Evolutionary conservation across 2,797 vertebrate genomes (phyloP), one percentile per base, ranked within the genome.

Genomic region (Rhabdomys pumilio): DNA sequence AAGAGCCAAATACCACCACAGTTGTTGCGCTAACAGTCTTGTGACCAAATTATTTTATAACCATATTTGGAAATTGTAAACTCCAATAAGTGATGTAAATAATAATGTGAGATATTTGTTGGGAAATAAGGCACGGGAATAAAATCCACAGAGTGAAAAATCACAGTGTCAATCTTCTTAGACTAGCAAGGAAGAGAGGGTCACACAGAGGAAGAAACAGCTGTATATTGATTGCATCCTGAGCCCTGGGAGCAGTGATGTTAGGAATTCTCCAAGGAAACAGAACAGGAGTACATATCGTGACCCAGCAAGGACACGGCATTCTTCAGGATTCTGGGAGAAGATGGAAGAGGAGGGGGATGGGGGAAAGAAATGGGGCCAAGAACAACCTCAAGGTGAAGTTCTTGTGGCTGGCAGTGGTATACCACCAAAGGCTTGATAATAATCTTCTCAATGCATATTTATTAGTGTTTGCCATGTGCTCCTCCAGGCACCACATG

Each of bases 11-110:
- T 9, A 22, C 12, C 26, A 72, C 61, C 72, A 41, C 34, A n/a
- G 63, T 50, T 13, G 0, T 26, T 34, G 1, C 11, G 13, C 12
- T 65, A 24, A 31, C 88, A 24, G 41, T 31, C 47, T 91, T 29
- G 5, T 41, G 55, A 85, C 26, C 34, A 83, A 91, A 83, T 59
- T 50, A 79, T 83, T 77, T 85, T 41, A 84, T n/a, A 84, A 22
- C 61, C 76, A 63, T 38, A 38, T 29, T n/a, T 47, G n/a, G 5
- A 79, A 92, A 76, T 17, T 17, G 22, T 1, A 69, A 55, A 53
- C 13, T 57, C 53, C 72, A 87, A 44, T 22, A 75, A 4, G 5
- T 73, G 5, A 77, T 1, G 0, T 24, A 55, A 75, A 90, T 91
- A 93, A 83, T 38, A 41, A 24, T 11, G 13, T 0, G 1, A 31